A percentile compares a stretch with the other conserved stretches of the same genome.
Conservation (phyloP, 23 tunicate genomes). For the Halocynthia aurantium region DNA sequence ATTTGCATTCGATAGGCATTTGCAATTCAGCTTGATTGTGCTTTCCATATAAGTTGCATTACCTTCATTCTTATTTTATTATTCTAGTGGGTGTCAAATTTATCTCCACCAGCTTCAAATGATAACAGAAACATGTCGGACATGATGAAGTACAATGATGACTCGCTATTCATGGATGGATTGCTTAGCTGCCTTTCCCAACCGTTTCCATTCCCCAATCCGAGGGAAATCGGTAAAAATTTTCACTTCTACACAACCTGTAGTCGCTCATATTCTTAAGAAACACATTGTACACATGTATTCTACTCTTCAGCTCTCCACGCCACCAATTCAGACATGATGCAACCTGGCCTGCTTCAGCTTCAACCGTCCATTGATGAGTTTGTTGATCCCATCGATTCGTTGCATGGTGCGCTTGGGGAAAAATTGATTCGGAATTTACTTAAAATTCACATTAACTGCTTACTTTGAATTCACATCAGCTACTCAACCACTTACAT, state of each 20-base stretch:
- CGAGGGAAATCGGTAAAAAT: constrained; percentile 73
- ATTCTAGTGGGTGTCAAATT: constrained; percentile 23
- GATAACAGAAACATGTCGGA: constrained; percentile 3
- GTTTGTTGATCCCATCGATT: constrained; percentile 61
- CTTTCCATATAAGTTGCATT: neutral
- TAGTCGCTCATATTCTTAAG: neutral
- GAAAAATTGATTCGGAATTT: too few relatives aligned
- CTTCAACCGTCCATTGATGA: constrained; percentile 87
- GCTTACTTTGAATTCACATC: neutral
- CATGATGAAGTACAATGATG: constrained; percentile 23
- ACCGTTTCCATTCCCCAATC: constrained; percentile 87
- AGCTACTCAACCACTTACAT: neutral
- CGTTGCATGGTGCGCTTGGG: constrained; percentile 49
- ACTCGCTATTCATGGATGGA: constrained; percentile 29
- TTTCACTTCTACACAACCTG: too few relatives aligned
- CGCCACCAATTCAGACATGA: constrained; percentile 91
- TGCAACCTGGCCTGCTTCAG: constrained; percentile 90
- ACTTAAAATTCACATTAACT: neutral
- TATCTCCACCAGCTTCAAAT: constrained; percentile 12
- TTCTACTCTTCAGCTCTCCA: constrained; percentile 41
- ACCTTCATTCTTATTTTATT: neutral
- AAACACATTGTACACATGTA: neutral
- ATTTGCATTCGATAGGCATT: too few relatives aligned
- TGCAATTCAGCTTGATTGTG: too few relatives aligned
- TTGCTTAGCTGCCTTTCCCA: constrained; percentile 69